Base-by-base conservation (phyloP, 2,113 vertebrate species). In the Nycticorax nycticorax region DNA sequence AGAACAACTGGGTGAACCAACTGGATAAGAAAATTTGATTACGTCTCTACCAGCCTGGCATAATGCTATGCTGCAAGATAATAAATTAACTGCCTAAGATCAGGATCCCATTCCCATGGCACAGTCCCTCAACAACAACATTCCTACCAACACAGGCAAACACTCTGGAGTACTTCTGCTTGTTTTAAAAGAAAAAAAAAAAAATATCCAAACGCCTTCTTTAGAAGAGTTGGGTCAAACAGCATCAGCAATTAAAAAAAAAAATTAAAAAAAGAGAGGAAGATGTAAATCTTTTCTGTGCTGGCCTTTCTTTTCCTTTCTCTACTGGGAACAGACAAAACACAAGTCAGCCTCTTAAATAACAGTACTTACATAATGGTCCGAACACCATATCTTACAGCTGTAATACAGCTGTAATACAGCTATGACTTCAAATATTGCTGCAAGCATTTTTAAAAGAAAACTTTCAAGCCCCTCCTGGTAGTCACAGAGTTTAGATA, bases 361-460 rank as follows among this genome's bases (percentile, higher is more conserved):
- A 90, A 55, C 30, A 87, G 27, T 67, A 84, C 76, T 95, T 96
- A 89, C 15, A 30, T 95, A 96, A 95, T 1, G 0, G 52, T 39
- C 52, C 1, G 0, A 79, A 71, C 2, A 2, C 50, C 69, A 32
- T 17, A 57, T 62, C 47, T 85, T 57, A 85, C 41, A 81, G 67
- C n/a, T 9, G 16, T 75, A 74, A 79, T 57, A 85, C 41, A 81
- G 67, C n/a, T 9, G 16, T 75, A 74, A 79, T 35, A 74, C 7
- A 37, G 23, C 39, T 77, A 26, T 56, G 57, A 78, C 69, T 94
- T 93, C 52, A 89, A 87, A 92, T 93, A 91, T 13, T 57, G n/a
- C 62, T 85, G 19, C 66, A 93, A 87, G n/a, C 84, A 78, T 78
- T 95, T 84, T 85, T 55, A 76, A 72, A 85, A 87, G 45, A 90